Conservation (phyloP, 1,140 invertebrate genomes). For the Drosophila obscura region DNA sequence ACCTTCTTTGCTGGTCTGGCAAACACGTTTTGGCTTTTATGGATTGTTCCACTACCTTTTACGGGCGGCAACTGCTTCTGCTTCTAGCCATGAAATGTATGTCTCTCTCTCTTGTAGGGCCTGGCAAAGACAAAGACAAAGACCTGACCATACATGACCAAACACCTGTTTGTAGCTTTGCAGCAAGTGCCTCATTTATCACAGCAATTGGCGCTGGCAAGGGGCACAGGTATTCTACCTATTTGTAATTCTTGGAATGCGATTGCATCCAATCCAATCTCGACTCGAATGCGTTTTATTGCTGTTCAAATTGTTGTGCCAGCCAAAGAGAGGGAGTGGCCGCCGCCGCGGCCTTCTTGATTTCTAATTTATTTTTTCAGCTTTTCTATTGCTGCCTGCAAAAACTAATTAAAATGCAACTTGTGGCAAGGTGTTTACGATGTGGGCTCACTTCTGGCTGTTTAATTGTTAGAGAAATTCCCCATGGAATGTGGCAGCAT, state of each 20-base stretch:
- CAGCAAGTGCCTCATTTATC: conserved; percentile 66
- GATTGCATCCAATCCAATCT: conserved; percentile 46
- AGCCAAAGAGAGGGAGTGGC: conserved; percentile 11
- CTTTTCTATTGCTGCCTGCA: not conserved
- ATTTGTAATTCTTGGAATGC: conserved; percentile 58
- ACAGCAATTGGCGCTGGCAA: conserved; percentile 55
- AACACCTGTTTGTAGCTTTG: conserved; percentile 60
- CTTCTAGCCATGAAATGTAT: conserved; percentile 15
- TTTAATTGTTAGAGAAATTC: conserved; percentile 29
- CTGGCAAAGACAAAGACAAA: conserved; percentile 25
- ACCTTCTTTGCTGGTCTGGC: conserved; percentile 6
- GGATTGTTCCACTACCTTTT: conserved; percentile 43
- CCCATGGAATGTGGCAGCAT: not conserved
- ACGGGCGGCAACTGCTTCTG: conserved; percentile 15
- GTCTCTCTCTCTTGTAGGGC: conserved; percentile 31
- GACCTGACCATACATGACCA: conserved; percentile 22
- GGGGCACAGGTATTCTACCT: conserved; percentile 11
- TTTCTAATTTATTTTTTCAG: conserved; percentile 29
- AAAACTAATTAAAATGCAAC: conserved; percentile 60
- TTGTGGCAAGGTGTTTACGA: conserved; percentile 53
- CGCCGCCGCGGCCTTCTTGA: not conserved
- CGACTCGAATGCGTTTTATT: conserved; percentile 54
- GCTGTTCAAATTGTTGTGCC: not conserved
- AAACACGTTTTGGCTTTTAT: conserved; percentile 65
- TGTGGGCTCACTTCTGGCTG: conserved; percentile 9